Conservation (phyloP, 1,140 invertebrate species). For the Polypedilum vanderplanki region DNA sequence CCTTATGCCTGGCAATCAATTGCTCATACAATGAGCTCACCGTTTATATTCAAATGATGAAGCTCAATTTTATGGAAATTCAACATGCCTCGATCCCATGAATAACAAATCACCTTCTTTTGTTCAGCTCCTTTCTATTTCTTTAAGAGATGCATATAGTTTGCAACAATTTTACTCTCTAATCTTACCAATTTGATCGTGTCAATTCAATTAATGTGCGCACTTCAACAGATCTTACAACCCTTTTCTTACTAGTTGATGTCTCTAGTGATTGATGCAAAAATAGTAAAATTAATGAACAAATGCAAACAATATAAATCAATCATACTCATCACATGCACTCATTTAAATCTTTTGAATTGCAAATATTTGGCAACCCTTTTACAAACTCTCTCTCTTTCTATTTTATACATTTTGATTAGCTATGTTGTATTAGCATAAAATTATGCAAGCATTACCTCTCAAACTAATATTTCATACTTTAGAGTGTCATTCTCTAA, state of each 20-base stretch:
- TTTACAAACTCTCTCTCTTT: no score
- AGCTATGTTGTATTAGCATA: background rate
- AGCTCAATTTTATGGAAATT: conserved; percentile 16
- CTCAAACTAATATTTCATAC: background rate
- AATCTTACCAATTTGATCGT: background rate
- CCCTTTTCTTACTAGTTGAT: background rate
- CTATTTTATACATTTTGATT: no score
- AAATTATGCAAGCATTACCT: background rate
- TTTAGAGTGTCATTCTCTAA: background rate
- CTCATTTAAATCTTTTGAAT: conserved; percentile 29
- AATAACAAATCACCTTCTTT: conserved; percentile 6
- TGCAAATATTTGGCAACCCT: background rate
- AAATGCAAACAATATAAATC: conserved; percentile 5
- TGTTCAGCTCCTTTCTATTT: no score
- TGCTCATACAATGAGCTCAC: background rate
- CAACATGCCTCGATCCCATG: conserved; percentile 15
- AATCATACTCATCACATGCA: background rate
- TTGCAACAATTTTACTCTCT: no score
- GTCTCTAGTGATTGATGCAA: background rate
- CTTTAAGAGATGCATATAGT: no score
- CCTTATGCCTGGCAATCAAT: background rate
- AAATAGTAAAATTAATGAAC: background rate
- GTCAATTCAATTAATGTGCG: conserved; percentile 4
- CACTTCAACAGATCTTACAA: conserved; percentile 16
- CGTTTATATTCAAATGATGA: conserved; percentile 14